phyloP scores from a whole-genome alignment of 1,140 invertebrate genomes.

The Sminthurides bifidus region DNA sequence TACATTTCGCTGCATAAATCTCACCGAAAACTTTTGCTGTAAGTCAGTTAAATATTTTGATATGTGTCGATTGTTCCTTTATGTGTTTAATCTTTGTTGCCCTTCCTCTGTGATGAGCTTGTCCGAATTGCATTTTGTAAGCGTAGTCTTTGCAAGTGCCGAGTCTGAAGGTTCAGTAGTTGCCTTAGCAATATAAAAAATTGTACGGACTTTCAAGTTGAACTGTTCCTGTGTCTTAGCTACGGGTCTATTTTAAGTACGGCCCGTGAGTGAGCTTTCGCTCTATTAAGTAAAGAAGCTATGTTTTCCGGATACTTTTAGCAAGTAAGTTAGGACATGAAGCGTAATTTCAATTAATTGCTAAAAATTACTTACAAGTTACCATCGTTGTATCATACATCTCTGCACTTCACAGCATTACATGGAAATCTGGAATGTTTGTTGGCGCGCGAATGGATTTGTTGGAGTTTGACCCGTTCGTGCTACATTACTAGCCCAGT shows the following conservation, averaged over 20 bases:
- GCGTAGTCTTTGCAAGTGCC: no score
- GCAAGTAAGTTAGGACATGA: background rate
- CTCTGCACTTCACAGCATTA: no score
- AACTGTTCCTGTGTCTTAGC: background rate
- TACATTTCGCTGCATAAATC: background rate
- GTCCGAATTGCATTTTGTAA: no score
- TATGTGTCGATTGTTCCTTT: background rate
- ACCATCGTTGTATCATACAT: no score
- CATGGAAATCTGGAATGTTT: conserved; percentile 33
- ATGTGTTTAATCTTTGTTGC: background rate
- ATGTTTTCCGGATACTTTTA: no score
- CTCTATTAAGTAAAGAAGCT: background rate
- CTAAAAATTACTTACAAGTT: background rate
- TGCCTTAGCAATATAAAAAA: no score
- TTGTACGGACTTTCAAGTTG: no score
- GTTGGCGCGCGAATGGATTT: conserved; percentile 31
- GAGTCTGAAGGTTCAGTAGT: no score
- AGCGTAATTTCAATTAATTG: background rate
- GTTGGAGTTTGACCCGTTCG: conserved; percentile 26
- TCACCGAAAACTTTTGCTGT: background rate
- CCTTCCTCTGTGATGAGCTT: background rate
- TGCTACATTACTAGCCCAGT: conserved; percentile 22
- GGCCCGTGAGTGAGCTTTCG: background rate
- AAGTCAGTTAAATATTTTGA: background rate
- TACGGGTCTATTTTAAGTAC: no score